Percentiles rank a stretch among this genome's conserved stretches.
These are phyloP conservation scores for Propithecus perrieri DNA, from an alignment of 2,797 vertebrate genomes.

Conservation along the genomic window DNA sequence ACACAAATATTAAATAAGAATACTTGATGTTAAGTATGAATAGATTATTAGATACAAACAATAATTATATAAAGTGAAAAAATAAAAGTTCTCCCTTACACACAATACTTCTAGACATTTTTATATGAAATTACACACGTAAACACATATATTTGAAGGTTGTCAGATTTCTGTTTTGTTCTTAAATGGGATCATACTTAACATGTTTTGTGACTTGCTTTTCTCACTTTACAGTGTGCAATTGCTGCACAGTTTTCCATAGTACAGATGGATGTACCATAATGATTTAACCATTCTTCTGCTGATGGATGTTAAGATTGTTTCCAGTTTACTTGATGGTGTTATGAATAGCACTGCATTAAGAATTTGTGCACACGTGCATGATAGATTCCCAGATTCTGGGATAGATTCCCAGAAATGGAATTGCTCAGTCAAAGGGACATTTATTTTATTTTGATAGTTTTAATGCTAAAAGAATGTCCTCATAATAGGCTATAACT, in stretches of 20 bases:
- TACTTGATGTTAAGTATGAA: slow-evolving; percentile 27
- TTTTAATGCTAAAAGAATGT: slow-evolving; percentile 27
- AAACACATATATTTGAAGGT: neutral
- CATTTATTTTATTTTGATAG: slow-evolving; percentile 46
- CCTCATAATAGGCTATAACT: neutral
- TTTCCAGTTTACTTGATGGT: slow-evolving; percentile 20
- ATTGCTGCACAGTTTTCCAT: neutral
- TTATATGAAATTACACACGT: neutral
- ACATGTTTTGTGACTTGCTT: slow-evolving; percentile 35
- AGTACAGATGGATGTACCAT: neutral
- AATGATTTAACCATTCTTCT: slow-evolving; percentile 11
- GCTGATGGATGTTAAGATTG: neutral
- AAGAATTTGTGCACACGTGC: neutral
- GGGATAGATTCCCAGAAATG: neutral
- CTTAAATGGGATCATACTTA: neutral
- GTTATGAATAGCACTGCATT: neutral
- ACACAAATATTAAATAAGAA: neutral
- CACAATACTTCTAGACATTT: neutral
- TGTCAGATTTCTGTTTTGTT: slow-evolving; percentile 34
- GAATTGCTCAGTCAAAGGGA: neutral
- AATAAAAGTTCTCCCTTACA: neutral
- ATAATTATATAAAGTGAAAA: neutral
- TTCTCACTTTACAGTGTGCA: slow-evolving; percentile 12
- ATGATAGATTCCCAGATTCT: neutral
- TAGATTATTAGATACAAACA: neutral